These are phyloP conservation scores for Bradypus variegatus DNA, from an alignment of 2,797 vertebrate genomes.

Conservation along the genomic window DNA sequence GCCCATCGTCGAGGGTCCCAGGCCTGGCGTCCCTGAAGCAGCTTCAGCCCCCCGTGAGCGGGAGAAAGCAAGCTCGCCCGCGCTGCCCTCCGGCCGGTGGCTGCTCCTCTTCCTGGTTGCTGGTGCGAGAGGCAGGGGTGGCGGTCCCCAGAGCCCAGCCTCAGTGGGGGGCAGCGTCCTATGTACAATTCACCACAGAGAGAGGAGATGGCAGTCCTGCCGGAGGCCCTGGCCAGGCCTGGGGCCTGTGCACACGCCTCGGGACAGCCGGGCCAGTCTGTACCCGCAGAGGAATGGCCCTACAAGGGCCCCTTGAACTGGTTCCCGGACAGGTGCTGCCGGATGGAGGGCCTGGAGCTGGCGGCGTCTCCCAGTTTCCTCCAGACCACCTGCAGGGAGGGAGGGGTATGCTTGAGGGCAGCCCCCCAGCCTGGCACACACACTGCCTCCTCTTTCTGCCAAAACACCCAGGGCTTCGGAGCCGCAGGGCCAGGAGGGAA, in stretches of 20 bases:
- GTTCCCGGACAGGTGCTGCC: conserved; percentile 96
- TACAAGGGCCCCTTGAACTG: conserved; percentile 98
- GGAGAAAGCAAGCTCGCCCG: not conserved
- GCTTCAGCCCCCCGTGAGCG: not conserved
- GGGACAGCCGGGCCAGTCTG: conserved; percentile 30
- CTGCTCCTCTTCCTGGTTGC: not conserved
- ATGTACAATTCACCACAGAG: conserved; percentile 50
- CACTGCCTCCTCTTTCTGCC: rapidly evolving
- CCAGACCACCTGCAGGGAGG: conserved; percentile 90
- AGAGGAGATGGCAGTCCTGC: not conserved
- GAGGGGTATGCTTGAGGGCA: not conserved
- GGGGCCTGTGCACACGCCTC: not conserved
- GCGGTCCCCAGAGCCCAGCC: rapidly evolving
- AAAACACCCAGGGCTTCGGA: not conserved
- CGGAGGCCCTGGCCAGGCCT: not conserved
- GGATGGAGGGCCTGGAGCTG: conserved; percentile 91
- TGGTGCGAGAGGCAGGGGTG: conserved; percentile 9
- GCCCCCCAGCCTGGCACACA: not conserved
- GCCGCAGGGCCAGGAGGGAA: not conserved
- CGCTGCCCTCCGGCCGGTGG: not conserved
- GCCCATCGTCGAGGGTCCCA: not conserved
- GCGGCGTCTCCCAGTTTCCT: conserved; percentile 94
- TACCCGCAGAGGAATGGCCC: not conserved
- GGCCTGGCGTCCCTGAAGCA: not conserved
- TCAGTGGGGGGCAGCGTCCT: not conserved